Conservation (phyloP, 1,140 invertebrate species). For the Penaeus japonicus region DNA sequence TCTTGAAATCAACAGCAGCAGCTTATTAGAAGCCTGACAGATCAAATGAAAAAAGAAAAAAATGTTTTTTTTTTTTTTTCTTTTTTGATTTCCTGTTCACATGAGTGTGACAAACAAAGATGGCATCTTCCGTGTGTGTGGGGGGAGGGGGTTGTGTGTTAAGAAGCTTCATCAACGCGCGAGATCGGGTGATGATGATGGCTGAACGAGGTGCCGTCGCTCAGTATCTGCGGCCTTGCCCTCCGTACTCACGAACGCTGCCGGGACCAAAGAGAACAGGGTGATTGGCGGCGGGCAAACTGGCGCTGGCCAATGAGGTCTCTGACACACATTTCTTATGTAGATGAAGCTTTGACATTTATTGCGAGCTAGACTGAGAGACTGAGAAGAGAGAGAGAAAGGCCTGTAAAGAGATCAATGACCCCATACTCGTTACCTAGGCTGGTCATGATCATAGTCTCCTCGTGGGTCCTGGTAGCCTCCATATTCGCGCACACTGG, state of each 20-base stretch:
- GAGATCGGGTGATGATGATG: neutral
- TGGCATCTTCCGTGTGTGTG: too few relatives aligned
- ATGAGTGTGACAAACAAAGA: too few relatives aligned
- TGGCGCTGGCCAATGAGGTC: too few relatives aligned
- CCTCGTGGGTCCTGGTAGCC: neutral
- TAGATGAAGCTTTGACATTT: neutral
- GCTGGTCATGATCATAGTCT: conserved; percentile 6
- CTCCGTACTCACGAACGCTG: conserved; percentile 42
- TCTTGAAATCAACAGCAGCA: too few relatives aligned
- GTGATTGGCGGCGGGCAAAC: neutral
- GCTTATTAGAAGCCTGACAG: too few relatives aligned
- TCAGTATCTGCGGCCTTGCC: conserved; percentile 45
- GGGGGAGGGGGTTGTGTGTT: too few relatives aligned
- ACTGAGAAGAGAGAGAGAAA: too few relatives aligned
- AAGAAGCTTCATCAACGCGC: too few relatives aligned
- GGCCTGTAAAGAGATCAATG: neutral
- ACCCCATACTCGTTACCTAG: neutral
- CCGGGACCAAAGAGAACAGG: conserved; percentile 6
- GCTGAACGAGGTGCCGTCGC: conserved; percentile 12
- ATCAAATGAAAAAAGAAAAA: too few relatives aligned
- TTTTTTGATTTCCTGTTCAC: too few relatives aligned
- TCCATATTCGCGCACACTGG: neutral
- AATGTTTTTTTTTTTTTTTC: too few relatives aligned
- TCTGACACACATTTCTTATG: neutral
- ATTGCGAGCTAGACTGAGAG: too few relatives aligned